A percentile compares a stretch with the other conserved stretches of the same genome.
Conservation (phyloP, 2,888 invertebrate genomes). For the Orgyia antiqua region DNA sequence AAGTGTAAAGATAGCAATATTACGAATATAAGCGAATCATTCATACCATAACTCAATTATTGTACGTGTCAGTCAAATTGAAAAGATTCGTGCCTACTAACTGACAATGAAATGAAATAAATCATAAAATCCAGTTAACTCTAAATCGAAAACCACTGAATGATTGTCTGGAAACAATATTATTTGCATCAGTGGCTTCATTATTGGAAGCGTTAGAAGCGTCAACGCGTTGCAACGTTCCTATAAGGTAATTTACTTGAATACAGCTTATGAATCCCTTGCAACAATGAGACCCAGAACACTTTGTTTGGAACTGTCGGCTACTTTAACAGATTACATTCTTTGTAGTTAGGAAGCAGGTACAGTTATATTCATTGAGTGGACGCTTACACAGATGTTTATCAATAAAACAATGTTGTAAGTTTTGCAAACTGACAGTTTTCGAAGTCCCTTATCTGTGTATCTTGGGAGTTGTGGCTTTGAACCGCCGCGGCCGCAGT, state of each 20-base stretch:
- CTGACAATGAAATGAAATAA: too few species aligned
- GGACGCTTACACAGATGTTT: conserved; percentile 54
- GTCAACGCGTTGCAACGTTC: conserved; percentile 51
- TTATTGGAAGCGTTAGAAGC: conserved; percentile 44
- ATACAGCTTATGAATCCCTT: conserved; percentile 33
- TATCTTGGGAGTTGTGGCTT: conserved; percentile 37
- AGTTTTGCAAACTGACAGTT: conserved; percentile 54
- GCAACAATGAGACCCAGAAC: conserved; percentile 46
- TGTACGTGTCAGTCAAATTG: too few species aligned
- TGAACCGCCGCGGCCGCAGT: conserved; percentile 39
- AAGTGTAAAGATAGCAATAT: too few species aligned
- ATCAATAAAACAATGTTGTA: conserved; percentile 69
- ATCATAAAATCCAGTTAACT: too few species aligned
- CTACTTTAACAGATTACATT: conserved; percentile 72
- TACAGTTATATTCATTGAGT: conserved; percentile 72
- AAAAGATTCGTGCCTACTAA: too few species aligned
- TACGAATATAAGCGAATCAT: too few species aligned
- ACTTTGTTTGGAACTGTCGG: conserved; percentile 69
- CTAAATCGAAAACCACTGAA: conserved; percentile 24
- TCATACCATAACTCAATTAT: too few species aligned
- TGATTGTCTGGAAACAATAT: conserved; percentile 21
- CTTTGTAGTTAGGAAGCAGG: conserved; percentile 57
- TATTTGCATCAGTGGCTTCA: conserved; percentile 62
- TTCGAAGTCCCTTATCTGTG: conserved; percentile 30
- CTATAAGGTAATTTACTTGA: conserved; percentile 59